phyloP scores from a whole-genome alignment of 1,140 invertebrate species.

The Aporrectodea caliginosa region DNA sequence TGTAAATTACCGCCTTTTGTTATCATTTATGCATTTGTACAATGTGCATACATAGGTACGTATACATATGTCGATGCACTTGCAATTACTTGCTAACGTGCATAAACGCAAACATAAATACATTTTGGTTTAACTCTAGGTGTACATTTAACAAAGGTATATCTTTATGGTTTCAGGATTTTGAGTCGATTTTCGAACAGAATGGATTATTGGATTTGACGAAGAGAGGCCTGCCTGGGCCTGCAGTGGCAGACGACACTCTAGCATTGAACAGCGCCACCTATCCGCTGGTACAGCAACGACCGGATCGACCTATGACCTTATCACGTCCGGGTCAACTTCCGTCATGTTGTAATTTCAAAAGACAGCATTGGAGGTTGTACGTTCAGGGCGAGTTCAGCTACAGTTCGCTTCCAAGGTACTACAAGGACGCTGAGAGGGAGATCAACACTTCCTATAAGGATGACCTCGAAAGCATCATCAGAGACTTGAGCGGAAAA shows the following conservation, averaged over 20 bases:
- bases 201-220: background rate
- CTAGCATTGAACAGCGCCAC: too few relatives aligned
- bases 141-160: too few relatives aligned
- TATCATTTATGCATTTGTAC: too few relatives aligned
- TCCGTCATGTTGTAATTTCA: background rate
- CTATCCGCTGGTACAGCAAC: background rate
- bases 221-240: background rate
- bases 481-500: background rate
- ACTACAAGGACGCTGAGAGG: background rate
- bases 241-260: too few relatives aligned
- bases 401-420: background rate
- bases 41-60: too few relatives aligned
- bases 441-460: background rate
- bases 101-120: too few relatives aligned
- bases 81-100: too few relatives aligned
- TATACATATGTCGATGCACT: too few relatives aligned
- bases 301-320: background rate
- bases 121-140: too few relatives aligned
- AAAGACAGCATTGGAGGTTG: background rate
- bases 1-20: too few relatives aligned
- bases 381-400: background rate
- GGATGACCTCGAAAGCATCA: background rate
- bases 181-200: background rate
- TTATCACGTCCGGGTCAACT: background rate
- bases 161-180: background rate